Evolutionary conservation across 2,113 vertebrate genomes (phyloP), one percentile per base, ranked within the genome.

Genomic region (Apistogramma diplotaenia): DNA sequence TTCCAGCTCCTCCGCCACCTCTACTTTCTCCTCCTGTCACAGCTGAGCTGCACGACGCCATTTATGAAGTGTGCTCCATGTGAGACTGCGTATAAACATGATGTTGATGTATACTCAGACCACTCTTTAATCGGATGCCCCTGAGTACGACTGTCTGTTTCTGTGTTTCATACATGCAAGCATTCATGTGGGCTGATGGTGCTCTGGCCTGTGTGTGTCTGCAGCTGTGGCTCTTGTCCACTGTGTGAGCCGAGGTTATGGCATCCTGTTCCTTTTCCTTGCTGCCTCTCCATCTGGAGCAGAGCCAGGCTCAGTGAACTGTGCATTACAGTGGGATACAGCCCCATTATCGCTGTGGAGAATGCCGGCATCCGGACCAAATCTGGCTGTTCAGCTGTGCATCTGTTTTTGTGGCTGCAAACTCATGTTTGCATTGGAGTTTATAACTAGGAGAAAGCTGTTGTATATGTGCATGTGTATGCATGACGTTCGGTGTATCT

Each of bases 201-300:
- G 80, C 61, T 78, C 27, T 84, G 86, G 88, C 81, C 58, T 81
- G 61, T 82, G 78, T 78, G 67, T 35, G 70, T 76, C 33, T 87
- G 89, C 92, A 91, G 91, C 90, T 93, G 92, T 87, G 87, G 76
- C 80, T 87, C 88, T 83, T 85, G 85, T 88, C 84, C 87, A 80
- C 85, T 90, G 82, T 81, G 84, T 56, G 65, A 84, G 81, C 72
- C 53, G 81, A 87, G 81, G 88, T 90, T 89, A 89, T 84, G 88
- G 88, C 90, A 90, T 93, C 92, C 92, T 93, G 88, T 91, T 93
- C 92, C 90, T 90, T 79, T 92, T 89, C 86, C 89, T 82, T 56
- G 43, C 84, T 89, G 87, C 88, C 82, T 88, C 85, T 84, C 90
- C 82, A 60, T 86, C 80, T 93, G 91, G 92, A 92, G 57, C 74